phyloP scores from a whole-genome alignment of 2,888 invertebrate species.

The Cryptocephalus moraei region DNA sequence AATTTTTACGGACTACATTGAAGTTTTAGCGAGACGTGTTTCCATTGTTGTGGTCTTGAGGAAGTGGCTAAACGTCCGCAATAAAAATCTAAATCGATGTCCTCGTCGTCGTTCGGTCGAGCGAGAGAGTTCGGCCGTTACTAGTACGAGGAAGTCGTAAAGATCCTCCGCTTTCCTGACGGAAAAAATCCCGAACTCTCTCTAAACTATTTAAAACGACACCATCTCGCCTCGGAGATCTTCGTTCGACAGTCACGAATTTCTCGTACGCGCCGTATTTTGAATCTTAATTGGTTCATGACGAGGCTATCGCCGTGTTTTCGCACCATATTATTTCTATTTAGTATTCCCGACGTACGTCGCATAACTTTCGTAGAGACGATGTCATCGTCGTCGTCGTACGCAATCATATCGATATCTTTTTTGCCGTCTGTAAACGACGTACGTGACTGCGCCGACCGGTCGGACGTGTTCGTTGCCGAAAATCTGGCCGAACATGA shows the following conservation, averaged over 20 bases:
- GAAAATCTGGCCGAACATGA: no score
- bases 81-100: no score
- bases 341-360: conserved; percentile 11
- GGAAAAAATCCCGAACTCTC: conserved; percentile 1
- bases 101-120: no score
- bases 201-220: conserved; percentile 5
- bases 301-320: conserved; percentile 12
- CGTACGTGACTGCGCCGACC: no score
- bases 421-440: neutral
- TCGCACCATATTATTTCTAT: conserved; percentile 11
- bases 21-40: no score
- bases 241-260: conserved; percentile 10
- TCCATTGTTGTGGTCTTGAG: no score
- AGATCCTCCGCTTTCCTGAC: neutral
- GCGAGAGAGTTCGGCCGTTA: no score
- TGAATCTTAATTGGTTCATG: conserved; percentile 13
- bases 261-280: conserved; percentile 10
- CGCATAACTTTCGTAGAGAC: conserved; percentile 4
- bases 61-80: no score
- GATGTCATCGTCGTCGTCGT: conserved; percentile 1
- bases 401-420: conserved; percentile 5
- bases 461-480: no score
- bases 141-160: neutral
- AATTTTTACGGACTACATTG: no score
- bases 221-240: conserved; percentile 10